These are phyloP conservation scores for Dermochelys coriacea DNA, from an alignment of 2,797 vertebrate genomes.

Conservation along the genomic window DNA sequence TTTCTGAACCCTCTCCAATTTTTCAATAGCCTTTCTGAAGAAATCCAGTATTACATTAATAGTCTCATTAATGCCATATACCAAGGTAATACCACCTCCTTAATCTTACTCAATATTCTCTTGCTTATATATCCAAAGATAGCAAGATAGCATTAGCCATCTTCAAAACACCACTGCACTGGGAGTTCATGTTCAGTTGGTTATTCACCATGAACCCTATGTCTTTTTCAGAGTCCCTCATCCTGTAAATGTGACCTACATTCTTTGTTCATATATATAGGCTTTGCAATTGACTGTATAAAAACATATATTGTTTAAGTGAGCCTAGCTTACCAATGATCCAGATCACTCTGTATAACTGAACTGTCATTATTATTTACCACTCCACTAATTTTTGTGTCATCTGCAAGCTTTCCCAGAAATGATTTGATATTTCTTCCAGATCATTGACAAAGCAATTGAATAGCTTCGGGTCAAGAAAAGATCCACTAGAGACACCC, in stretches of 20 bases:
- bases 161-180: not conserved
- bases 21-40: not conserved
- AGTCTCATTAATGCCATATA: not conserved
- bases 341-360: too few species aligned
- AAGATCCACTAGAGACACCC: not conserved
- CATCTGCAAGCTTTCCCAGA: not conserved
- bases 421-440: not conserved
- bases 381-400: not conserved
- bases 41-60: not conserved
- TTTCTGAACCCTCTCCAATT: not conserved
- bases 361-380: not conserved
- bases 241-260: not conserved
- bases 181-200: not conserved
- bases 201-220: not conserved
- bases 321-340: not conserved
- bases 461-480: not conserved
- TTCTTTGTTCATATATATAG: not conserved
- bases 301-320: not conserved
- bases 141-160: not conserved
- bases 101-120: not conserved
- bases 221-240: not conserved
- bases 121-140: not conserved
- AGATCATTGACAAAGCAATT: not conserved
- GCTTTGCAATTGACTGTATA: not conserved
- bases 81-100: not conserved